Percentiles rank a stretch among this genome's conserved stretches.
Evolutionary conservation across 1,140 invertebrate genomes (phyloP).

Genomic region (Geopemphigus sp.): DNA sequence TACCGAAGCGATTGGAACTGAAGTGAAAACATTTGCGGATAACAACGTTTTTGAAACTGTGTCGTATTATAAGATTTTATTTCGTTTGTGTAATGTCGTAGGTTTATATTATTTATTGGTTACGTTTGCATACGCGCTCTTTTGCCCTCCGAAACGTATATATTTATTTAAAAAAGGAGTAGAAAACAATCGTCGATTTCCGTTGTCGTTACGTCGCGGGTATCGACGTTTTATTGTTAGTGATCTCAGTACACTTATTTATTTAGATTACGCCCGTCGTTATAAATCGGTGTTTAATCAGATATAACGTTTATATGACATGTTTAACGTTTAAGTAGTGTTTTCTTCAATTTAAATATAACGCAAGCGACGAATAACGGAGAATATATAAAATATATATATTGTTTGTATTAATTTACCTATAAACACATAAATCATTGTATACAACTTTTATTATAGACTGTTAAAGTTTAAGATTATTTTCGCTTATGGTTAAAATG

Average conservation of each 20-base stretch:
- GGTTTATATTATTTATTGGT: background rate
- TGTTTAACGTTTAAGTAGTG: background rate
- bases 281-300: background rate
- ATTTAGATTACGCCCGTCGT: too few species aligned
- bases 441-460: slow-evolving; percentile 35
- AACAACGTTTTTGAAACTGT: too few species aligned
- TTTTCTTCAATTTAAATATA: background rate
- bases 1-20: too few species aligned
- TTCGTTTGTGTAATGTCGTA: background rate
- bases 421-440: background rate
- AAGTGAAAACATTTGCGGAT: too few species aligned
- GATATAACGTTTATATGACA: too few species aligned
- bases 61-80: background rate
- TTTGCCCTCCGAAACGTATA: background rate
- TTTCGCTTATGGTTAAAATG: slow-evolving; percentile 36
- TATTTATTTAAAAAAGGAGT: too few species aligned
- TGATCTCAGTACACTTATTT: slow-evolving; percentile 17
- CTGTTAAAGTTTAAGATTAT: slow-evolving; percentile 43
- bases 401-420: background rate
- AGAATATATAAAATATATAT: background rate
- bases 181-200: too few species aligned
- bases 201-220: too few species aligned
- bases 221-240: too few species aligned
- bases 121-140: too few species aligned
- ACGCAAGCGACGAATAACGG: too few species aligned